Conservation (phyloP, 2,888 invertebrate species). For the Coelogynopora nodosa region DNA sequence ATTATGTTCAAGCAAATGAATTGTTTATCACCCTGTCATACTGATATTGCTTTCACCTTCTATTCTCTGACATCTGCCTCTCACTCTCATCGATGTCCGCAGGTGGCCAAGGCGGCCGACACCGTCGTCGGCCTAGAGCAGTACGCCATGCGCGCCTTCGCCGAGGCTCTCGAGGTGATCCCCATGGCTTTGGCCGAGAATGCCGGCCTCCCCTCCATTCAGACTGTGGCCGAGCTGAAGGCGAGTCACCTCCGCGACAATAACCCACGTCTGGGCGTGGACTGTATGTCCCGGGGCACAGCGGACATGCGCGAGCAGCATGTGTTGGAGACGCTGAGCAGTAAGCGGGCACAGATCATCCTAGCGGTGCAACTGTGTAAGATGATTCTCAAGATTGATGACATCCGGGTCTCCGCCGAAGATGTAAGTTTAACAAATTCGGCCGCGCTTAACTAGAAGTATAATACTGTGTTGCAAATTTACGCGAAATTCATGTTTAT, state of each 20-base stretch:
- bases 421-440: constrained; percentile 38
- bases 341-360: constrained; percentile 92
- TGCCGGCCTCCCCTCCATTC: constrained; percentile 85
- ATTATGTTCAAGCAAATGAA: too few species aligned
- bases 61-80: too few species aligned
- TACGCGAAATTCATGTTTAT: too few species aligned
- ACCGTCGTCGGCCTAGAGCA: constrained; percentile 81
- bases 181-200: constrained; percentile 95
- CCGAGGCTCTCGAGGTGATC: constrained; percentile 88
- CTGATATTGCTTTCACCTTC: too few species aligned
- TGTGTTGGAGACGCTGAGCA: constrained; percentile 90
- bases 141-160: constrained; percentile 90
- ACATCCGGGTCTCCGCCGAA: constrained; percentile 71
- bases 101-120: constrained; percentile 26
- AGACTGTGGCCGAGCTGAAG: constrained; percentile 79
- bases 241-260: constrained; percentile 79
- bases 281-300: constrained; percentile 81
- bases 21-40: too few species aligned
- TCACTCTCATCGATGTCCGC: too few species aligned
- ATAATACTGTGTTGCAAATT: too few species aligned
- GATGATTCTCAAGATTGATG: constrained; percentile 99
- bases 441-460: too few species aligned
- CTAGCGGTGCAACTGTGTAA: constrained; percentile 95
- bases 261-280: constrained; percentile 83
- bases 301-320: constrained; percentile 60